Conservation (phyloP, 2,888 invertebrate genomes). For the Arctia plantaginis region DNA sequence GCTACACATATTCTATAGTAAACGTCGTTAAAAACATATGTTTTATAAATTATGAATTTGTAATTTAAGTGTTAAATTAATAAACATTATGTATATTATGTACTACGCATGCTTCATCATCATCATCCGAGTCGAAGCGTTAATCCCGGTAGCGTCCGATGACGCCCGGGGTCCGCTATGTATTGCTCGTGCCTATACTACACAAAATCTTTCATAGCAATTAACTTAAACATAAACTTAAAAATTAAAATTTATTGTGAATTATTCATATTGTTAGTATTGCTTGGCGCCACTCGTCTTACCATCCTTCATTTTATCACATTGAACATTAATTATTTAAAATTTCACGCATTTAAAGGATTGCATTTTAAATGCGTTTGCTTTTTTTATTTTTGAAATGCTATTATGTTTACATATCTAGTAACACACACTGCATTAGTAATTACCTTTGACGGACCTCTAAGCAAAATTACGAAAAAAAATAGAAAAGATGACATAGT, state of each 20-base stretch:
- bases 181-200: neutral
- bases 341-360: no score
- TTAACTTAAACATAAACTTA: slow-evolving; percentile 1
- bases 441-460: no score
- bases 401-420: no score
- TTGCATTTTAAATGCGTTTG: neutral
- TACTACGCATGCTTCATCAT: neutral
- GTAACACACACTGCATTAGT: no score
- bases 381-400: no score
- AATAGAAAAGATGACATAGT: no score
- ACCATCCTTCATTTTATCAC: neutral
- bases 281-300: neutral
- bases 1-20: no score
- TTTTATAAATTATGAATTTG: neutral
- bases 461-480: no score
- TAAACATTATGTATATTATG: neutral
- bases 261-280: slow-evolving; percentile 2
- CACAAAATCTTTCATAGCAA: neutral
- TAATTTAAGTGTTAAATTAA: neutral
- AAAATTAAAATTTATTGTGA: no score
- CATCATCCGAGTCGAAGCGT: neutral
- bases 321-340: no score
- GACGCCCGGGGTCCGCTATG: neutral
- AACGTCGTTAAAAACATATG: no score
- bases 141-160: neutral